These are phyloP conservation scores for Teleogryllus occipitalis DNA, from an alignment of 1,140 invertebrate species.

Conservation along the genomic window DNA sequence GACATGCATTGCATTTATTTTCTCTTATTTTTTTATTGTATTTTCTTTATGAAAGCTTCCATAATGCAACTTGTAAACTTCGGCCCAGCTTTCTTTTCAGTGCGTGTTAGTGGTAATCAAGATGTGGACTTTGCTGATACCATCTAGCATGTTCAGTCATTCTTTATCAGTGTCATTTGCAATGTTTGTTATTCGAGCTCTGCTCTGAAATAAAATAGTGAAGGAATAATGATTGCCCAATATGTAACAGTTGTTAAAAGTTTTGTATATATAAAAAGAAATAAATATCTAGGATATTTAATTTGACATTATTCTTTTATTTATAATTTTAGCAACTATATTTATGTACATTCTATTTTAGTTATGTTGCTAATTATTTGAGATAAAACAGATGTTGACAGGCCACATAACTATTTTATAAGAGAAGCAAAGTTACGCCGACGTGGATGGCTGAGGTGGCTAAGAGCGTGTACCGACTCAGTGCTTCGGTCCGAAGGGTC, in stretches of 20 bases:
- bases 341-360: too few species aligned
- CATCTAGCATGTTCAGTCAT: background rate
- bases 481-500: too few species aligned
- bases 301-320: background rate
- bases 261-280: slow-evolving; percentile 2
- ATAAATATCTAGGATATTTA: slow-evolving; percentile 1
- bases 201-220: background rate
- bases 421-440: too few species aligned
- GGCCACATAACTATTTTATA: too few species aligned
- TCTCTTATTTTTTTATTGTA: background rate
- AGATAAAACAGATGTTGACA: too few species aligned
- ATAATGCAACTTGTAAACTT: background rate
- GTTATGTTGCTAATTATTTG: too few species aligned
- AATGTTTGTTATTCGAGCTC: background rate
- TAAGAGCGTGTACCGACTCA: too few species aligned
- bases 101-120: background rate
- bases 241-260: background rate
- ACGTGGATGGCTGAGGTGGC: too few species aligned
- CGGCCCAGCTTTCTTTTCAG: background rate
- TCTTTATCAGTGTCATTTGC: background rate
- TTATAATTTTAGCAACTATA: background rate
- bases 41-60: background rate
- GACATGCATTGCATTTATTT: background rate
- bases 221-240: background rate
- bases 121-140: background rate